Base-by-base conservation (phyloP, 92 coral and sea anemone genomes). In the Phenganax stokvisi region DNA sequence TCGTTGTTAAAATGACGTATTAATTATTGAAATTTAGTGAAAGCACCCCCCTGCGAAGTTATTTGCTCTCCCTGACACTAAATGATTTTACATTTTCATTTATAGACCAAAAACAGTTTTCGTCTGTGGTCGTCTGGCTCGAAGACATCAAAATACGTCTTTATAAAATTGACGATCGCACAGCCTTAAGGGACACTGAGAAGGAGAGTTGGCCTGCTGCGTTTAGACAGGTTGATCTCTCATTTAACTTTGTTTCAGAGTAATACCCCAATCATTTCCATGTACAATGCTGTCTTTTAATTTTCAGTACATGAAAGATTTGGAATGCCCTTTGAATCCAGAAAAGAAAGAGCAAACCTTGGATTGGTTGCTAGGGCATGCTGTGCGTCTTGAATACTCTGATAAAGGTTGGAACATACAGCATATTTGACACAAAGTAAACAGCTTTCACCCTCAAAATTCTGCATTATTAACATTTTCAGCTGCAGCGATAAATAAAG, bases 301-400 rank as follows among this genome's bases (percentile, higher is more conserved):
- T 31, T 66, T 54, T 8, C 64, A 96, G 99, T 96, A 91, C 72
- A 82, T 96, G 54, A 77, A 82, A 85, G 97, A 92, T 56, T 74
- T 96, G 75, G 84, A 90, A 55, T 96, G 99, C 72, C 99, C 99
- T 16, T 84, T 96, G 58, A 85, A 88, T 62, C 72, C 85, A 62
- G 89, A 86, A 61, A 85, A 81, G 77, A 92, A 89, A 54, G 77
- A 64, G 31, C 92, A 92, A 80, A 90, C 87, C 9, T 79, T 96
- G 63, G 99, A 96, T 72, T 96, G 99, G 99, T 82, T 96, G 56
- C 68, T 96, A 6, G 89, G 97, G 0, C 92, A 96, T 84, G 97
- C 99, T 65, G 76, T 96, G 12, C 87, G 97, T 20, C 89, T 96
- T 71, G 97, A 92, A 75, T 96, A 88, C 81, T 85, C 97, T 51